These are phyloP conservation scores for Morelia viridis DNA, from an alignment of 2,797 vertebrate genomes.

Conservation along the genomic window DNA sequence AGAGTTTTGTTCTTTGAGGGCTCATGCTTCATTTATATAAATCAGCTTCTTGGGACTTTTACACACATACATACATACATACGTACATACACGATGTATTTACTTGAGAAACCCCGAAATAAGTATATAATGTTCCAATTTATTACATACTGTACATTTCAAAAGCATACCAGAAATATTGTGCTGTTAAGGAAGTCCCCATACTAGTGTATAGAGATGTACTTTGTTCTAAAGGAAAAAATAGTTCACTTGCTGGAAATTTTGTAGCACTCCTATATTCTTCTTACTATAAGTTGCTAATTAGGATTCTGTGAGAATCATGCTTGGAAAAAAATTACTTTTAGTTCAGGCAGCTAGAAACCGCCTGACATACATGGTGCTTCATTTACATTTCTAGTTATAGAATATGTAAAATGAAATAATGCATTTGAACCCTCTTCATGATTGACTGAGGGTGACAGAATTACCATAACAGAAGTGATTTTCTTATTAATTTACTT, in stretches of 20 bases:
- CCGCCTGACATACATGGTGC: not conserved
- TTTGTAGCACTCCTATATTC: not conserved
- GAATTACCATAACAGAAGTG: not conserved
- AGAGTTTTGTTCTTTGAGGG: not conserved
- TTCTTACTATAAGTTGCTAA: not conserved
- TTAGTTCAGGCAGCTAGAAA: not conserved
- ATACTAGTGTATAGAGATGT: not conserved
- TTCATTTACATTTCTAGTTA: not conserved
- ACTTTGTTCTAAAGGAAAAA: not conserved
- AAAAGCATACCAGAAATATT: not conserved
- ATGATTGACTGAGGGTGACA: not conserved
- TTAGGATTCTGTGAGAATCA: not conserved
- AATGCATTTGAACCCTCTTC: not conserved
- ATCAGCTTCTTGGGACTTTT: not conserved
- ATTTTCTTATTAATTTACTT: not conserved
- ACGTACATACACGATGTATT: accelerated
- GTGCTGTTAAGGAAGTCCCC: not conserved
- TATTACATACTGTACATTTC: not conserved
- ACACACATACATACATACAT: too few species aligned
- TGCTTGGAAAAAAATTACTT: not conserved
- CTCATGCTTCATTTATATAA: not conserved
- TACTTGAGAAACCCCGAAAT: not conserved
- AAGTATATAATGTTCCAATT: not conserved
- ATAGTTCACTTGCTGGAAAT: not conserved
- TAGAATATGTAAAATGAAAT: not conserved